Evolutionary conservation across 2,797 vertebrate genomes (phyloP).

Genomic region (Setipinna tenuifilis): DNA sequence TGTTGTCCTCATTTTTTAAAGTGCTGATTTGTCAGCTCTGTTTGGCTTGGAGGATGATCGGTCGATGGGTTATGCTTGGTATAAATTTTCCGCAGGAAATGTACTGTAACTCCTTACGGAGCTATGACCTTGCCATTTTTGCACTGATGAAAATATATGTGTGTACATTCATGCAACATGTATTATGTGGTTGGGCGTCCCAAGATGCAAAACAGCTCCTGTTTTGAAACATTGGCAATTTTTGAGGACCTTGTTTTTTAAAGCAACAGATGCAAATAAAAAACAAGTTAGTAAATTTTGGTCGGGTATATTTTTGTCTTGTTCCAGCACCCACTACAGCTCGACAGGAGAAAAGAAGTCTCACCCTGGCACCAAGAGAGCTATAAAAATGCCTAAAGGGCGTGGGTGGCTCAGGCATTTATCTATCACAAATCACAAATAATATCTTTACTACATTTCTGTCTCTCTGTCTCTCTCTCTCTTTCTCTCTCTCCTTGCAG

Average conservation of each 20-base stretch:
- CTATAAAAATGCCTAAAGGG: neutral
- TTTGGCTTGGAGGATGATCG: neutral
- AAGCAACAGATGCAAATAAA: neutral
- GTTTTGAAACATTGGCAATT: neutral
- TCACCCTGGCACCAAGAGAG: neutral
- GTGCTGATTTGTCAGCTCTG: conserved; percentile 14
- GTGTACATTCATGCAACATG: neutral
- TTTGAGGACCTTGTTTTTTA: neutral
- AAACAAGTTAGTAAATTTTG: neutral
- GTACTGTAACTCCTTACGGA: neutral
- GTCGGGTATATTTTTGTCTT: neutral
- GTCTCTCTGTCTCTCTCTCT: neutral
- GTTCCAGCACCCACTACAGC: neutral
- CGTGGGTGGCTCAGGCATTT: neutral
- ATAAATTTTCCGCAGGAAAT: neutral
- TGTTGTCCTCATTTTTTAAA: conserved; percentile 22
- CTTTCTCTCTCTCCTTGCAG: neutral
- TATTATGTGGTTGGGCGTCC: neutral
- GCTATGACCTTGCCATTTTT: neutral
- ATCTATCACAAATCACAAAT: conserved; percentile 18
- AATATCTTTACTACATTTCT: neutral
- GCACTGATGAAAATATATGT: neutral
- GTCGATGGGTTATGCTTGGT: neutral
- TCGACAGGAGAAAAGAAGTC: neutral
- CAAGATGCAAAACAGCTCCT: neutral